Evolutionary conservation across 2,113 vertebrate species (phyloP).

Genomic region (Sylvilagus bachmani): DNA sequence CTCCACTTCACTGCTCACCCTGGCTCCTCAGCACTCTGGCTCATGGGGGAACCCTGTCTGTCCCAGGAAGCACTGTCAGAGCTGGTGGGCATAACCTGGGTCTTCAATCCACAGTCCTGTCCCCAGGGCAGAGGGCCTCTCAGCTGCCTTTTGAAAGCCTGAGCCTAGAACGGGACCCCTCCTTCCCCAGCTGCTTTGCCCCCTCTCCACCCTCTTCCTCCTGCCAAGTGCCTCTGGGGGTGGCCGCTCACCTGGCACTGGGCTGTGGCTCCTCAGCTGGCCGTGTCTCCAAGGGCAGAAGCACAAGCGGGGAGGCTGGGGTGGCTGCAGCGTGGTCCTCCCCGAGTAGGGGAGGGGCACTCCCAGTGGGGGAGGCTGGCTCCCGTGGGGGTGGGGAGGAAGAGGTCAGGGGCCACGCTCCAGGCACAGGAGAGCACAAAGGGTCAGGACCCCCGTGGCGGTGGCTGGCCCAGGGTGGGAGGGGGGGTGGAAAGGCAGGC

Average conservation of each 20-base stretch:
- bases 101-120: not conserved
- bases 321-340: slow-evolving; percentile 83
- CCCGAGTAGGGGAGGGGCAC: slow-evolving; percentile 84
- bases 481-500: slow-evolving; percentile 82
- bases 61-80: not conserved
- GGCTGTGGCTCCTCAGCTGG: slow-evolving; percentile 90
- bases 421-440: slow-evolving; percentile 82
- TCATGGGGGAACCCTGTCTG: not conserved
- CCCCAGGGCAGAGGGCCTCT: not conserved
- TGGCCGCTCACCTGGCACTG: slow-evolving; percentile 93
- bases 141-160: not conserved
- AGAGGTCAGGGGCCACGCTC: slow-evolving; percentile 86
- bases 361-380: slow-evolving; percentile 82
- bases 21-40: not conserved
- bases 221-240: not conserved
- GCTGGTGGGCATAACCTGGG: not conserved
- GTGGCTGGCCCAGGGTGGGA: slow-evolving; percentile 61
- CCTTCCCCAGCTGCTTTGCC: not conserved
- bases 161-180: not conserved
- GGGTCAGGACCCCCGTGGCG: slow-evolving; percentile 52
- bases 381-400: slow-evolving; percentile 87
- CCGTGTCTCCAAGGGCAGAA: slow-evolving; percentile 96
- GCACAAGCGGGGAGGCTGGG: slow-evolving; percentile 89
- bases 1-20: not conserved
- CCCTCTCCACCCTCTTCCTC: slow-evolving; percentile 44